These are phyloP conservation scores for Acrocyrtus sp. DNA, from an alignment of 2,888 invertebrate genomes.

Conservation along the genomic window DNA sequence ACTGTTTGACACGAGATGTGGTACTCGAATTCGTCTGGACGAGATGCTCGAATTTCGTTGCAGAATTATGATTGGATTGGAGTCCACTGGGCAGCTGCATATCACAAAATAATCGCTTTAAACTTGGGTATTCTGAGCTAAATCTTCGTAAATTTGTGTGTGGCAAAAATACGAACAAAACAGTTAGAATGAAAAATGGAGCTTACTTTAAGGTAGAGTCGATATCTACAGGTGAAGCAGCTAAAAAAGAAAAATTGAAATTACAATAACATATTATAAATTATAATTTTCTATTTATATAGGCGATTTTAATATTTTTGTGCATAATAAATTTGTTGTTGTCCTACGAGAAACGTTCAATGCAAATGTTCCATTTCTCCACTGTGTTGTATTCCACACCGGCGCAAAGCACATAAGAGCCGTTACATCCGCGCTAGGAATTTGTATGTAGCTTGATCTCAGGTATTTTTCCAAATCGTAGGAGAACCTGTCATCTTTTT, in stretches of 20 bases:
- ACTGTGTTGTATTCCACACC: conserved; percentile 51
- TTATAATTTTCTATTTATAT: background rate
- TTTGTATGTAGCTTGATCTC: conserved; percentile 50
- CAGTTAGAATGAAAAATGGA: background rate
- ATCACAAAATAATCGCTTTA: background rate
- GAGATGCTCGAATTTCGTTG: conserved; percentile 50
- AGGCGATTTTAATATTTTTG: background rate
- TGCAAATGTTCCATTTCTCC: conserved; percentile 46
- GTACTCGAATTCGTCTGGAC: conserved; percentile 38
- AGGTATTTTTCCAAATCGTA: conserved; percentile 52
- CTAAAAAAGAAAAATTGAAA: conserved; percentile 10
- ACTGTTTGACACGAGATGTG: conserved; percentile 49
- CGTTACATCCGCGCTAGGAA: conserved; percentile 45
- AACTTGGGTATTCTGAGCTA: background rate
- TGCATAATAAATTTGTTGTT: background rate
- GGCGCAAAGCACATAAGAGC: conserved; percentile 55
- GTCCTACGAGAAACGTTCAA: conserved; percentile 45
- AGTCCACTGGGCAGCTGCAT: conserved; percentile 48
- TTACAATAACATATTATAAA: background rate
- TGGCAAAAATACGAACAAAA: no score
- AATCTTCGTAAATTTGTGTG: no score
- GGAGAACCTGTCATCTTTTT: conserved; percentile 44
- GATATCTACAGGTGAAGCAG: conserved; percentile 42
- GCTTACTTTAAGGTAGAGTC: conserved; percentile 45
- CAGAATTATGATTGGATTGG: conserved; percentile 47